Base-by-base conservation (phyloP, 37 sponge, comb jelly and placozoan genomes). In the Amphimedon queenslandica region DNA sequence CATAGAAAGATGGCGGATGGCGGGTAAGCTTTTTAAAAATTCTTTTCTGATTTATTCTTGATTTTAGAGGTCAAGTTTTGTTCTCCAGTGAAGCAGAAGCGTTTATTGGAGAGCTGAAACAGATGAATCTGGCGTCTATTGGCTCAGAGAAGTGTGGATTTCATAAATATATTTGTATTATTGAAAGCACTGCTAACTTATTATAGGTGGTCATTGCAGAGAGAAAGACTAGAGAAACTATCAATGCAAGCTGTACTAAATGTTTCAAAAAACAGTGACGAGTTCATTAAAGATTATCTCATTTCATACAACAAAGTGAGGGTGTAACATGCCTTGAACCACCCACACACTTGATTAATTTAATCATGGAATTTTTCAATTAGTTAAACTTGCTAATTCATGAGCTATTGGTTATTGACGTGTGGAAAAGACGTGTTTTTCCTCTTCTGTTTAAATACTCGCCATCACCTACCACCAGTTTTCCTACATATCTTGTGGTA, bases 361-460 rank as follows among this genome's bases (percentile, higher is more conserved):
- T 6, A 2, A 3, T 31, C 34, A 37, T 5, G 3, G 53, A 3
- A 23, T 25, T 64, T 40, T 1, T 53, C 27, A 2, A 69, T 1
- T 60, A 90, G 92, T 37, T 93, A 0, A 61, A 57, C 3, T 53
- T 89, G 38, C 21, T 93, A 63, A 65, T 89, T 4, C 81, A 89
- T 33, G 82, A 89, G 71, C 58, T 93, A 36, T 38, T 93, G 36
- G 55, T 58, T 0, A 43, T 80, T 13, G 90, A 89, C 66, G 4
- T 93, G 4, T 93, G 94, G 94, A 86, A 77, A 75, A 80, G 85
- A 55, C 89, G 89, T 2, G 86, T 93, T 24, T 79, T 89, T 37
- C 77, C 84, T 34, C 63, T 66, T 11, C 51, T 92, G 42, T 5
- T 56, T 25, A 60, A 80, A 24, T 34, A 72, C 13, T 58, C 66